phyloP scores from a whole-genome alignment of 35 echinoderm and acorn worm species.

The Patiria miniata region DNA sequence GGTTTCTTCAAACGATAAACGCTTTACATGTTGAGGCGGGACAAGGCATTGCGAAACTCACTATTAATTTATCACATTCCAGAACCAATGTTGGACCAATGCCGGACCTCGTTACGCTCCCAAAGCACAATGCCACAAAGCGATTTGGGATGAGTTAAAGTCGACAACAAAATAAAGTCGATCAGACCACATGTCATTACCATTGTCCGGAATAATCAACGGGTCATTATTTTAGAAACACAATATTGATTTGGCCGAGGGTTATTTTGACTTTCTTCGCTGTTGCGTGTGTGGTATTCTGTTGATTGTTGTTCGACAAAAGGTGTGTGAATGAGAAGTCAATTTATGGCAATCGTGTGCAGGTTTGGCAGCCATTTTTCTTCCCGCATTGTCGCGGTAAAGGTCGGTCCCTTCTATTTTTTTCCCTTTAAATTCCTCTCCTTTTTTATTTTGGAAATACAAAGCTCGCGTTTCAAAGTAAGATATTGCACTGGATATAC shows the following conservation, averaged over 20 bases:
- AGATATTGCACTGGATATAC: conserved; percentile 18
- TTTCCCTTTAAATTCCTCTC: background rate
- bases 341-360: conserved; percentile 15
- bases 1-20: too few species aligned
- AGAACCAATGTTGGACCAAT: too few species aligned
- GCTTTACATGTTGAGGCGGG: too few species aligned
- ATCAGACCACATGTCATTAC: background rate
- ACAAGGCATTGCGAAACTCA: too few species aligned
- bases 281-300: background rate
- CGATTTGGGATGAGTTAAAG: too few species aligned
- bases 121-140: too few species aligned
- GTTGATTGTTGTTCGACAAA: background rate
- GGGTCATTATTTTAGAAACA: background rate
- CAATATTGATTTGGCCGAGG: background rate
- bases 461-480: conserved; percentile 13
- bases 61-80: too few species aligned
- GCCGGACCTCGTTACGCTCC: too few species aligned
- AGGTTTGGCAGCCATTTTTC: background rate
- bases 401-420: background rate
- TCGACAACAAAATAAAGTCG: too few species aligned
- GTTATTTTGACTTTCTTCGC: background rate
- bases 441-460: conserved; percentile 17
- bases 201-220: background rate
- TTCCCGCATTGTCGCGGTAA: background rate
- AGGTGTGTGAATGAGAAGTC: background rate